phyloP scores from a whole-genome alignment of 2,113 vertebrate genomes.

The Melospiza melodia region DNA sequence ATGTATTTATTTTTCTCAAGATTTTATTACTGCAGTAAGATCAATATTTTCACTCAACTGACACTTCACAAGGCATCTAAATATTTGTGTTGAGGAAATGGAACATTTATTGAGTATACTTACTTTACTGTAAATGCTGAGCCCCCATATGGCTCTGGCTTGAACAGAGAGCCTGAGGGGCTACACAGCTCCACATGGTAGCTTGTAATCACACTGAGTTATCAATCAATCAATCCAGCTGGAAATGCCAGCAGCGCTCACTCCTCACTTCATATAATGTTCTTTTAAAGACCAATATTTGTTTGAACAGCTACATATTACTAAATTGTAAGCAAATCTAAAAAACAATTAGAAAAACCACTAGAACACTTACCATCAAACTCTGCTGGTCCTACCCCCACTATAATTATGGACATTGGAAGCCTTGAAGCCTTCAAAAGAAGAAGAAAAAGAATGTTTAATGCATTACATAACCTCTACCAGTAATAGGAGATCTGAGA shows the following conservation, averaged over 20 bases:
- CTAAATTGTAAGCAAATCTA: background rate
- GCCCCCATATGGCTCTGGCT: constrained; percentile 19
- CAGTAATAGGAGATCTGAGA: background rate
- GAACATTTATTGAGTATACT: background rate
- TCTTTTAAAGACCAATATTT: background rate
- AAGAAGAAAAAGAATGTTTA: constrained; percentile 23
- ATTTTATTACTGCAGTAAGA: background rate
- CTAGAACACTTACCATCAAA: constrained; percentile 86
- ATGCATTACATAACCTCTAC: background rate
- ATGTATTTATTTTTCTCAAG: background rate
- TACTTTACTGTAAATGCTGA: background rate
- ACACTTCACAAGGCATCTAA: background rate
- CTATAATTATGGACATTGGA: constrained; percentile 96
- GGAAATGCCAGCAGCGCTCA: constrained; percentile 13
- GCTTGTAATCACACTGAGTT: constrained; percentile 14
- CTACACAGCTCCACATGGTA: constrained; percentile 14
- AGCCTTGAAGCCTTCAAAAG: constrained; percentile 85
- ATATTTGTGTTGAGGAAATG: background rate
- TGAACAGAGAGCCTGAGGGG: constrained; percentile 23
- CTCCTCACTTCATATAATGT: background rate
- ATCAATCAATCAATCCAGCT: constrained; percentile 42
- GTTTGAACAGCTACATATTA: background rate
- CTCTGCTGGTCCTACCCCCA: constrained; percentile 92
- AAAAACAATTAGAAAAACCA: background rate
- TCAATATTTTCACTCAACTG: background rate